A percentile compares a stretch with the other conserved stretches of the same genome.
Evolutionary conservation across 2,113 vertebrate genomes (phyloP).

Genomic region (Rattus norvegicus): DNA sequence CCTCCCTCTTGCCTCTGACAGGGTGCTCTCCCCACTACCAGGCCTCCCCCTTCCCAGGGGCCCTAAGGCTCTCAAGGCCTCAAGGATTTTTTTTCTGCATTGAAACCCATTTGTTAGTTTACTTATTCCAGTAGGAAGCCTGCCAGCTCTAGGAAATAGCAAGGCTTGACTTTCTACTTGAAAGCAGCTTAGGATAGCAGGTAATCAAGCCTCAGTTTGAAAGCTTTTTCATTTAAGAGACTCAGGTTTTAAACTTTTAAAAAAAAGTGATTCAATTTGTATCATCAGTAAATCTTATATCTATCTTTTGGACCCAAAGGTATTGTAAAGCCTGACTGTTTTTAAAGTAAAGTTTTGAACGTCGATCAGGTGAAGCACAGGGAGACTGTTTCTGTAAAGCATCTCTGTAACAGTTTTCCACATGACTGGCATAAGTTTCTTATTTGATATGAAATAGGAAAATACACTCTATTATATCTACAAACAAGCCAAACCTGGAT

Average conservation of each 20-base stretch:
- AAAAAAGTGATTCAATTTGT: background rate
- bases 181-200: background rate
- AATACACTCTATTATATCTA: background rate
- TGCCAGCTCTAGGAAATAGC: background rate
- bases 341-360: background rate
- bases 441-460: background rate
- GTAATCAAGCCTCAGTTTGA: background rate
- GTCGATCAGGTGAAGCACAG: background rate
- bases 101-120: background rate
- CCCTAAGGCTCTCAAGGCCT: too few species aligned
- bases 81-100: background rate
- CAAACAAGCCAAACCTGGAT: background rate
- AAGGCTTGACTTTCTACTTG: background rate
- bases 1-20: too few species aligned
- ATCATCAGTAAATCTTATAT: background rate
- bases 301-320: background rate
- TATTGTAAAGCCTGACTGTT: background rate
- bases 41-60: too few species aligned
- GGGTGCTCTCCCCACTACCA: too few species aligned
- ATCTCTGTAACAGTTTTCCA: background rate
- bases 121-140: background rate
- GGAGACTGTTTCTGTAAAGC: background rate
- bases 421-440: background rate
- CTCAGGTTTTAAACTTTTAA: background rate
- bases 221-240: background rate